phyloP scores from a whole-genome alignment of 1,140 invertebrate species.

The Bombus affinis region DNA sequence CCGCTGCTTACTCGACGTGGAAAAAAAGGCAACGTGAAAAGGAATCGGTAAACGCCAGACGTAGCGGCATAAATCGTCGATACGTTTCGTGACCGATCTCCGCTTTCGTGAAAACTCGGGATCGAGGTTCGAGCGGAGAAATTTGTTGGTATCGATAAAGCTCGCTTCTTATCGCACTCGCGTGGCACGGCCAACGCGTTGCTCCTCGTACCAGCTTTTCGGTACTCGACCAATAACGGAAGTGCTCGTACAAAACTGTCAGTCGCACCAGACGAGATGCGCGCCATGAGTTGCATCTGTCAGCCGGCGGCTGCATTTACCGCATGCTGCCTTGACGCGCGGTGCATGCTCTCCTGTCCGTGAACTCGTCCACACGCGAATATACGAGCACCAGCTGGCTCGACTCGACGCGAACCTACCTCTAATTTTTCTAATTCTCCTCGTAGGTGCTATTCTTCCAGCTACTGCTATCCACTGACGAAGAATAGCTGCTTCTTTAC shows the following conservation, averaged over 20 bases:
- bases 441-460: too few relatives aligned
- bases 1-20: too few relatives aligned
- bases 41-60: not conserved
- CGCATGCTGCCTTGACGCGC: too few relatives aligned
- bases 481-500: too few relatives aligned
- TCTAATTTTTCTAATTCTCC: too few relatives aligned
- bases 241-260: constrained; percentile 42
- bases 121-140: not conserved
- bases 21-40: not conserved
- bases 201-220: too few relatives aligned
- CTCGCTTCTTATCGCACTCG: constrained; percentile 12
- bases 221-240: constrained; percentile 18
- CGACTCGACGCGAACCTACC: too few relatives aligned
- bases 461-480: too few relatives aligned
- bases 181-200: not conserved
- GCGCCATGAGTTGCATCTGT: constrained; percentile 23
- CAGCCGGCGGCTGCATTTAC: not conserved
- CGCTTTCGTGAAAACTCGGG: not conserved
- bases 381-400: too few relatives aligned
- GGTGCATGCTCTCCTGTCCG: too few relatives aligned
- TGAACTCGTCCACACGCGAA: too few relatives aligned
- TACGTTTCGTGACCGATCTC: not conserved
- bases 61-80: not conserved
- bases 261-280: constrained; percentile 27
- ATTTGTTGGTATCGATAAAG: constrained; percentile 24